Evolutionary conservation across 2,113 vertebrate species (phyloP), one percentile per base, ranked within the genome.

Genomic region (Lepisosteus osseus): DNA sequence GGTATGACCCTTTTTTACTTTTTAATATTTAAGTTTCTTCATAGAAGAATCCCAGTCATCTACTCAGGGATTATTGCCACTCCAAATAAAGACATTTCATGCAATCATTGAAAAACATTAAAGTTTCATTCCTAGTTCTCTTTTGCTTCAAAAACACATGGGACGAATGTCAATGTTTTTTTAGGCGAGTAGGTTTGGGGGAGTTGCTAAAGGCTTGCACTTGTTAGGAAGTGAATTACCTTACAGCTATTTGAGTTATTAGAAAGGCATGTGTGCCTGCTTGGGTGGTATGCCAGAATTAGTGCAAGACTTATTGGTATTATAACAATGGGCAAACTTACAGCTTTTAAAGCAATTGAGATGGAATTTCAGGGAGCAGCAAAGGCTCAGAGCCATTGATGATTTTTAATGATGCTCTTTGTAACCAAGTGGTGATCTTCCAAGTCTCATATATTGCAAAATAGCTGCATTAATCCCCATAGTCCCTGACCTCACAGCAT

Each of bases 261-360:
- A 47, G 65, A 44, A 9, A 44, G 56, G 66, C 68, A 55, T 57
- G 51, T 66, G 44, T 45, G 29, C 57, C 15, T 11, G 65, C 3
- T 51, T 85, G 85, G 85, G 89, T 87, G 86, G 86, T 76, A 83
- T 77, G 81, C 69, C 79, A 76, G 79, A 79, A 57, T 44, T 66
- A 44, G 43, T 17, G 51, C 29, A 73, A 76, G 80, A 82, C 65
- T 42, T 44, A 61, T 76, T 80, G 83, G 68, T 79, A 84, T 79
- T 80, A 70, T 73, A 75, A 76, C 77, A 88, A 88, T 82, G 87
- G 85, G 86, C 86, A 84, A 88, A 73, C 74, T 80, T 62, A 71
- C 47, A 61, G 83, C 81, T 86, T 87, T 86, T 85, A 87, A 67
- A 82, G 66, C 73, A 57, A 56, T 67, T 40, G 14, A 71, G 86